Evolutionary conservation across 2,797 vertebrate species (phyloP).

Genomic region (Gymnocypris eckloni): DNA sequence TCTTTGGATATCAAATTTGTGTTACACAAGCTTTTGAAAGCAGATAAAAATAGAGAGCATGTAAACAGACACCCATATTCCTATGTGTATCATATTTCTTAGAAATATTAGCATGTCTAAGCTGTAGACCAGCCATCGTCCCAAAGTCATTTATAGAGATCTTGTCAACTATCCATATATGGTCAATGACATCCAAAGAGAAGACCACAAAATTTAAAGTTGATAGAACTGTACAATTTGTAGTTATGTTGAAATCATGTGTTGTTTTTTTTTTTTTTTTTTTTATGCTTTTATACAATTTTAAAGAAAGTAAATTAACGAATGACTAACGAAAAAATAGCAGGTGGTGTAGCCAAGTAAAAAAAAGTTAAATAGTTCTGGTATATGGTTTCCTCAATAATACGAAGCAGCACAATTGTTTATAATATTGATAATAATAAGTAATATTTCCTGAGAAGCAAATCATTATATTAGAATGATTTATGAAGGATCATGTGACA

Average conservation of each 20-base stretch:
- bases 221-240: neutral
- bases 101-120: slow-evolving; percentile 12
- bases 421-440: neutral
- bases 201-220: neutral
- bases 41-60: slow-evolving; percentile 30
- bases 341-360: neutral
- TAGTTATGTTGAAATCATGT: neutral
- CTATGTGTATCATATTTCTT: slow-evolving; percentile 44
- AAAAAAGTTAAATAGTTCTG: neutral
- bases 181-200: neutral
- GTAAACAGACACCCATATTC: slow-evolving; percentile 38
- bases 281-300: neutral
- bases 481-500: neutral
- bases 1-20: slow-evolving; percentile 42
- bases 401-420: neutral
- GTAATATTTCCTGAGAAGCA: neutral
- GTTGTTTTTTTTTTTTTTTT: neutral
- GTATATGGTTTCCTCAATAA: neutral
- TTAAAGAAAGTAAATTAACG: neutral
- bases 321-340: neutral
- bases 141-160: slow-evolving; percentile 12
- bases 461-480: too few species aligned
- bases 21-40: slow-evolving; percentile 26
- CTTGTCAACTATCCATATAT: neutral
- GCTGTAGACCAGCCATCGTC: slow-evolving; percentile 5